phyloP scores from a whole-genome alignment of 2,888 invertebrate species.

The Zhuqinia jingwanae region DNA sequence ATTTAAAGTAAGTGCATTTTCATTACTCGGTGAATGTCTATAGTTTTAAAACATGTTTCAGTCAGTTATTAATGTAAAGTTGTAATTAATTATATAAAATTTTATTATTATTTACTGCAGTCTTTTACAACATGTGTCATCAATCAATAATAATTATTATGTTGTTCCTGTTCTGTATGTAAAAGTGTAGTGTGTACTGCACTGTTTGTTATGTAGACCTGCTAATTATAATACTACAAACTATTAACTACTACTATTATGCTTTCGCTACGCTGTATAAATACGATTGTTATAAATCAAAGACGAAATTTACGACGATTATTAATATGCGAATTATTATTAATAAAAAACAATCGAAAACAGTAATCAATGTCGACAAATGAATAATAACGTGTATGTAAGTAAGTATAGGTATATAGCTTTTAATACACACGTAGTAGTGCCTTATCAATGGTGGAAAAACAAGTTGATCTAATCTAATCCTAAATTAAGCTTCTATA shows the following conservation, averaged over 20 bases:
- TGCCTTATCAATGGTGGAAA: constrained; percentile 18
- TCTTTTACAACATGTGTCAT: constrained; percentile 43
- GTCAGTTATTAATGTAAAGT: too few relatives aligned
- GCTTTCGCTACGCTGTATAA: constrained; percentile 14
- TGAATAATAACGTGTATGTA: neutral
- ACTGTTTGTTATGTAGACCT: constrained; percentile 8
- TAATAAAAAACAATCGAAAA: constrained; percentile 27
- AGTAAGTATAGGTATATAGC: neutral
- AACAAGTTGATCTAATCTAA: too few relatives aligned
- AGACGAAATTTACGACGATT: constrained; percentile 16
- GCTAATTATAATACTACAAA: neutral
- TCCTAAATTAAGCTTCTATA: neutral
- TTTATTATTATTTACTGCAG: constrained; percentile 39
- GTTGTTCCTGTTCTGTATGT: neutral
- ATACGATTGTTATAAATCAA: neutral
- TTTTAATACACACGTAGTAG: neutral
- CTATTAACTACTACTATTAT: neutral
- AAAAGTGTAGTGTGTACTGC: neutral
- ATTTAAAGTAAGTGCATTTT: too few relatives aligned
- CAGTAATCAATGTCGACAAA: neutral
- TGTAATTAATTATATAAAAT: too few relatives aligned
- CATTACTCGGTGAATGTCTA: too few relatives aligned
- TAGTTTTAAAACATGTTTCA: too few relatives aligned
- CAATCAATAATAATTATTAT: too few relatives aligned
- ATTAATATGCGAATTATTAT: too few relatives aligned